Percentiles rank a stretch among this genome's conserved stretches.
These are phyloP conservation scores for Callaeas wilsoni DNA, from an alignment of 2,113 vertebrate species.

Conservation along the genomic window DNA sequence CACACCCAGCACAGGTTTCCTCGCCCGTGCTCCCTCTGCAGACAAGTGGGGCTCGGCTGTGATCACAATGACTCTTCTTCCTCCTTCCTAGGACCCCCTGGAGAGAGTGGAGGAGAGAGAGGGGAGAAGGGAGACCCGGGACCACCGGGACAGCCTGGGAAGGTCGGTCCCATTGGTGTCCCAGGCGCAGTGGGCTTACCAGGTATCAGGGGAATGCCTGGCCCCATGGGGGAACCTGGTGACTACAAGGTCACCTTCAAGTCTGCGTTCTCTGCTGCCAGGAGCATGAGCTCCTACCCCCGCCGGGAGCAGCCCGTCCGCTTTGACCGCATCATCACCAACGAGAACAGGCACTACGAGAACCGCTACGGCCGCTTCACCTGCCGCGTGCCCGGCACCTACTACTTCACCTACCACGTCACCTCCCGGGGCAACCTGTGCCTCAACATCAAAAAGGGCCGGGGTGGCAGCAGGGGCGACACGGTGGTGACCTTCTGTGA, in stretches of 20 bases:
- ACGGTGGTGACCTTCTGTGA: slow-evolving; percentile 78
- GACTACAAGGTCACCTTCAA: slow-evolving; percentile 54
- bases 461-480: neutral
- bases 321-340: slow-evolving; percentile 65
- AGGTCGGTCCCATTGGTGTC: slow-evolving; percentile 68
- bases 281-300: neutral
- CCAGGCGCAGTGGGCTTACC: slow-evolving; percentile 16
- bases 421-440: slow-evolving; percentile 72
- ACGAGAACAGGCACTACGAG: slow-evolving; percentile 44
- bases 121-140: slow-evolving; percentile 74
- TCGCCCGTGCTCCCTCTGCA: neutral
- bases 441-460: slow-evolving; percentile 66
- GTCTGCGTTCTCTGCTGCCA: slow-evolving; percentile 71
- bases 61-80: neutral
- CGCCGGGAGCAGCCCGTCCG: slow-evolving; percentile 45
- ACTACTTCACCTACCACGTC: slow-evolving; percentile 82
- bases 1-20: neutral
- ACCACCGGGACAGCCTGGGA: slow-evolving; percentile 63
- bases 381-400: slow-evolving; percentile 70
- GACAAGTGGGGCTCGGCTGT: rapidly evolving
- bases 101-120: neutral
- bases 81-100: slow-evolving; percentile 60
- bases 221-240: slow-evolving; percentile 56
- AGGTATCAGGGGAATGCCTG: neutral
- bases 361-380: slow-evolving; percentile 65